phyloP scores from a whole-genome alignment of 1,140 invertebrate genomes.

The Caligus rogercresseyi region DNA sequence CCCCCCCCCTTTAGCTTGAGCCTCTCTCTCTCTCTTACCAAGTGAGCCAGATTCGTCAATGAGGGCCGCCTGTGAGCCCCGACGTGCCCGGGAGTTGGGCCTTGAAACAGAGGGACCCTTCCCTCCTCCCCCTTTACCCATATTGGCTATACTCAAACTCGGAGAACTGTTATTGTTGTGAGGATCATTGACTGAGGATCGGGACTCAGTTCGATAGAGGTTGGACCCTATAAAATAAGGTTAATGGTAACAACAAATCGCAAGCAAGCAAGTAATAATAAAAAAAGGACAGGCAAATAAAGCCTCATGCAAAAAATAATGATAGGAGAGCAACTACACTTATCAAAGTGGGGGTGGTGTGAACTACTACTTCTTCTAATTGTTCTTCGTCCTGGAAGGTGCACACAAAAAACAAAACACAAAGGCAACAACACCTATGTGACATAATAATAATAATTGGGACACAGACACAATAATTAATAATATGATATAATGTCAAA shows the following conservation, averaged over 20 bases:
- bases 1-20: too few species aligned
- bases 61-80: not conserved
- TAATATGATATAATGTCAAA: too few species aligned
- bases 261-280: not conserved
- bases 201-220: conserved; percentile 4
- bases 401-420: too few species aligned
- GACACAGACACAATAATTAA: too few species aligned
- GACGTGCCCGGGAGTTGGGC: not conserved
- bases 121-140: not conserved
- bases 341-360: too few species aligned
- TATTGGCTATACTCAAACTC: not conserved
- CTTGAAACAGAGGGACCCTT: not conserved
- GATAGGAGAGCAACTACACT: too few species aligned
- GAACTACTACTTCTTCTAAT: too few species aligned
- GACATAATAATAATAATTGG: too few species aligned
- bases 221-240: not conserved
- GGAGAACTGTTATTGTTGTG: not conserved
- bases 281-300: conserved; percentile 11
- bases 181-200: conserved; percentile 1
- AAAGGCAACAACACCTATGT: too few species aligned
- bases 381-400: too few species aligned
- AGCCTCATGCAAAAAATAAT: conserved; percentile 1
- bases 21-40: too few species aligned
- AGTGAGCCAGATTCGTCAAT: not conserved
- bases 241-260: too few species aligned